phyloP scores from a whole-genome alignment of 2,888 invertebrate genomes.

The Microctonus brassicae region DNA sequence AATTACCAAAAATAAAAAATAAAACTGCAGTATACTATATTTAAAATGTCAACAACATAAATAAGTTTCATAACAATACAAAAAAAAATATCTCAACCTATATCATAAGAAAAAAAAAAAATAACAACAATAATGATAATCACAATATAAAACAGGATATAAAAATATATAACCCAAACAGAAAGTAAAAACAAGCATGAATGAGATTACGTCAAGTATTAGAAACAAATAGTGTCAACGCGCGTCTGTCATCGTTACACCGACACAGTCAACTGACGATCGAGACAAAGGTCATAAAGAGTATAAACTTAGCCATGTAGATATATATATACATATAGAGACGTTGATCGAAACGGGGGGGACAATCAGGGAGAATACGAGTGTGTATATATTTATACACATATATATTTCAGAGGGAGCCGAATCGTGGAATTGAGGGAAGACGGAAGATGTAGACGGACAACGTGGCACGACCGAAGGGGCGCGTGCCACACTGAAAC shows the following conservation, averaged over 20 bases:
- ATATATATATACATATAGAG: slow-evolving; percentile 1
- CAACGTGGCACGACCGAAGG: slow-evolving; percentile 32
- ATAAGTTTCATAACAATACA: too few species aligned
- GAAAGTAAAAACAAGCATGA: neutral
- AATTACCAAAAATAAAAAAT: neutral
- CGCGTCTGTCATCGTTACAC: slow-evolving; percentile 54
- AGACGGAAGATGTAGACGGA: slow-evolving; percentile 28
- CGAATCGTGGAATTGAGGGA: slow-evolving; percentile 35
- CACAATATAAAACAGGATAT: too few species aligned
- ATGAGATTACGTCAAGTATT: slow-evolving; percentile 10
- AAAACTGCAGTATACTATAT: too few species aligned
- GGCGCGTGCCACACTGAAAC: slow-evolving; percentile 45
- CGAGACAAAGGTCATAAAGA: slow-evolving; percentile 55
- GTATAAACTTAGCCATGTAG: too few species aligned
- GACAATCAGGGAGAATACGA: slow-evolving; percentile 25
- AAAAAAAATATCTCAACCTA: too few species aligned
- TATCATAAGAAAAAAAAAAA: too few species aligned
- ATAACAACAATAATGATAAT: too few species aligned
- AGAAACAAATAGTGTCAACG: too few species aligned
- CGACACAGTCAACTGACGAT: slow-evolving; percentile 58
- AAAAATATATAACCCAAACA: too few species aligned
- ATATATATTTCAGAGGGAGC: neutral
- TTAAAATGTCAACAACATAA: too few species aligned
- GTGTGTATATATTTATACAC: too few species aligned
- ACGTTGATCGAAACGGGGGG: slow-evolving; percentile 30